phyloP scores from a whole-genome alignment of 2,113 vertebrate species.

The Rissa tridactyla region DNA sequence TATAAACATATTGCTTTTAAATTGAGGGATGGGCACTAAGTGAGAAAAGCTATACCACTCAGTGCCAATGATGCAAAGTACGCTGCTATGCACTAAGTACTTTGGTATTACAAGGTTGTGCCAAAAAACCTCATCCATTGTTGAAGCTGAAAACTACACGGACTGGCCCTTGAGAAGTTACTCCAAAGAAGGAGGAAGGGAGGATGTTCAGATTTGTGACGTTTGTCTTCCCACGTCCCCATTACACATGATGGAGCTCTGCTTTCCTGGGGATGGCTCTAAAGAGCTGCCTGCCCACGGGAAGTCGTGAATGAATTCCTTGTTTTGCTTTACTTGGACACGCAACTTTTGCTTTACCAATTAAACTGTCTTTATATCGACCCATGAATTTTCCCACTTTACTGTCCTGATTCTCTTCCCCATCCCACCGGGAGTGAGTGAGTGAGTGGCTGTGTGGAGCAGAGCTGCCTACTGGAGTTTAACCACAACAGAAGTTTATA shows the following conservation, averaged over 20 bases:
- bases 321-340: neutral
- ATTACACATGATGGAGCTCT: accelerated
- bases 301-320: neutral
- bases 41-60: neutral
- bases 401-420: neutral
- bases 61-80: neutral
- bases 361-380: neutral
- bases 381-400: neutral
- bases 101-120: neutral
- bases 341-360: neutral
- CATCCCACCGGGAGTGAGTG: neutral
- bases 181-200: neutral
- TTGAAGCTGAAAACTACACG: neutral
- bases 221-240: neutral
- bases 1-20: neutral
- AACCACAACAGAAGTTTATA: neutral
- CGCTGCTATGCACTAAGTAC: neutral
- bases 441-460: accelerated
- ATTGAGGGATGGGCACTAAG: neutral
- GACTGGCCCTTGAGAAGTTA: neutral
- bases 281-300: accelerated
- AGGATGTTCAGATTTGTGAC: accelerated
- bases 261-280: neutral
- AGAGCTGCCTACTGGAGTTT: neutral
- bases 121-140: neutral